Conservation (phyloP, 1,140 invertebrate genomes). For the Drosophila grimshawi region DNA sequence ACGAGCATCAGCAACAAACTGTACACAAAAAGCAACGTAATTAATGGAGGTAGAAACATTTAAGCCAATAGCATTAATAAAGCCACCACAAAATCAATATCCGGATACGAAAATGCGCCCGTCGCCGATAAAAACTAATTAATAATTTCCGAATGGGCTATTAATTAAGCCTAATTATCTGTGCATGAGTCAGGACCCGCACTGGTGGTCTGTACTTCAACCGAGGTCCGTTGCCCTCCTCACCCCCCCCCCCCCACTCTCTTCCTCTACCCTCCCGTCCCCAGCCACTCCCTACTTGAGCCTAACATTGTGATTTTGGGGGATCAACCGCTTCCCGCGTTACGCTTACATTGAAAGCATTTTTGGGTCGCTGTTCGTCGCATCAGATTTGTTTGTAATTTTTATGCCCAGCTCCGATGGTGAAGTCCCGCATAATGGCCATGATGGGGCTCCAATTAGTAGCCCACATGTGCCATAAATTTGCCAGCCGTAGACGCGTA, state of each 20-base stretch:
- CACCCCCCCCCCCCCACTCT: neutral
- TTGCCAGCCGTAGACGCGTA: slow-evolving; percentile 11
- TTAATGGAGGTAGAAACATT: slow-evolving; percentile 84
- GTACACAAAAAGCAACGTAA: slow-evolving; percentile 83
- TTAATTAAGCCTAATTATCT: slow-evolving; percentile 85
- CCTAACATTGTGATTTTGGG: slow-evolving; percentile 37
- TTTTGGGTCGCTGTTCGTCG: slow-evolving; percentile 22
- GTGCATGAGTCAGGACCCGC: slow-evolving; percentile 77
- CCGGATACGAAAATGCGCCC: slow-evolving; percentile 83
- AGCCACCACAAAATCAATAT: slow-evolving; percentile 85
- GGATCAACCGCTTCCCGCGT: neutral
- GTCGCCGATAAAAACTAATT: slow-evolving; percentile 85
- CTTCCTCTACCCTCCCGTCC: neutral
- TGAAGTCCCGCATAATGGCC: slow-evolving; percentile 63
- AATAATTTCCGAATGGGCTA: slow-evolving; percentile 85
- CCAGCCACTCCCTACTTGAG: neutral
- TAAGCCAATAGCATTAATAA: slow-evolving; percentile 85
- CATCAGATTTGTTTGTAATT: slow-evolving; percentile 59
- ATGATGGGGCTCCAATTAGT: slow-evolving; percentile 56
- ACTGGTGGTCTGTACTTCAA: slow-evolving; percentile 66
- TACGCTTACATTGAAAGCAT: slow-evolving; percentile 20
- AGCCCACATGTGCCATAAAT: slow-evolving; percentile 55
- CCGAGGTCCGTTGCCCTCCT: slow-evolving; percentile 3
- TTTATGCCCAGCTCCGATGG: slow-evolving; percentile 26
- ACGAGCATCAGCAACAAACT: slow-evolving; percentile 49